phyloP scores from a whole-genome alignment of 2,888 invertebrate genomes.

The Lithophane leautieri region DNA sequence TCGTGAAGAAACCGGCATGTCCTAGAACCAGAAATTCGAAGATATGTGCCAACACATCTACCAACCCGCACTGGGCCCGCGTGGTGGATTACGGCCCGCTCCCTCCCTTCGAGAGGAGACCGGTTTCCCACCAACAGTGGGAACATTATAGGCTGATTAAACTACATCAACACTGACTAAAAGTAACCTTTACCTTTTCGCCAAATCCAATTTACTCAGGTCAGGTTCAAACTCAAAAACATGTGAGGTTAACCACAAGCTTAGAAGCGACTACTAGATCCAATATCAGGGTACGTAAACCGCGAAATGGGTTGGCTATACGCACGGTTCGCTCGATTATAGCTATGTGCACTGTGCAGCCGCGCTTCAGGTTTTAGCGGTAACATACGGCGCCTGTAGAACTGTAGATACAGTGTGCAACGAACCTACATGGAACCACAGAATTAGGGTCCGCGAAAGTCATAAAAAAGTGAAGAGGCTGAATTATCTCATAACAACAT shows the following conservation, averaged over 20 bases:
- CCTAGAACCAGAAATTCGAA: too few relatives aligned
- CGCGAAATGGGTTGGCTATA: slow-evolving; percentile 24
- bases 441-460: neutral
- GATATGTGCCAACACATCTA: too few relatives aligned
- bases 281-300: slow-evolving; percentile 30
- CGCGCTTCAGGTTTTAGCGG: slow-evolving; percentile 19
- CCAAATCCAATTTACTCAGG: slow-evolving; percentile 5
- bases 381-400: slow-evolving; percentile 1
- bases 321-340: neutral
- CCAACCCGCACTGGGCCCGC: too few relatives aligned
- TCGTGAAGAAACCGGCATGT: too few relatives aligned
- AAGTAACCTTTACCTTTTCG: slow-evolving; percentile 2
- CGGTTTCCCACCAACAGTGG: too few relatives aligned
- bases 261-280: slow-evolving; percentile 16
- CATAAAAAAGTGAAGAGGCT: neutral
- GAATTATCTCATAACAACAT: neutral
- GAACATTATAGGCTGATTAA: too few relatives aligned
- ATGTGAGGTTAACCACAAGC: slow-evolving; percentile 12
- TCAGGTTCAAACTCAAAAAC: slow-evolving; percentile 1
- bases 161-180: neutral
- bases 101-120: too few relatives aligned
- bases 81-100: too few relatives aligned
- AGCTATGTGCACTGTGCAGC: slow-evolving; percentile 6
- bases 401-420: slow-evolving; percentile 18
- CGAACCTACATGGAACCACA: slow-evolving; percentile 29